phyloP scores from a whole-genome alignment of 2,888 invertebrate species.

The Nomada hirtipes region DNA sequence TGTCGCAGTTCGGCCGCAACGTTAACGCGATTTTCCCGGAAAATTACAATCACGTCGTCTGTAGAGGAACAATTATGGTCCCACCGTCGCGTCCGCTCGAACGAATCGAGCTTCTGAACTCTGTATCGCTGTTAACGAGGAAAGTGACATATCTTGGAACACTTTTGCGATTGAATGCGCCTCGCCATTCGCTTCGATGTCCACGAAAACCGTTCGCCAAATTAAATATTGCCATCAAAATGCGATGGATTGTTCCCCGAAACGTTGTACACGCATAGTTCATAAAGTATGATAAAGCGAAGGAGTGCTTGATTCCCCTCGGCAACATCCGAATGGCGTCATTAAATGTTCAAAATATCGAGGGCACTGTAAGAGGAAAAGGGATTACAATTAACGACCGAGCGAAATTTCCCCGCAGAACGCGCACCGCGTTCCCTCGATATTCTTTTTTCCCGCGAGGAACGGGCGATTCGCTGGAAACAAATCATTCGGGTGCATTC shows the following conservation, averaged over 20 bases:
- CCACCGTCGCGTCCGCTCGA: conserved; percentile 23
- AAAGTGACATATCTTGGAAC: conserved; percentile 11
- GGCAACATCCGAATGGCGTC: too few relatives aligned
- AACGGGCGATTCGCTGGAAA: conserved; percentile 8
- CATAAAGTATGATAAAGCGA: too few relatives aligned
- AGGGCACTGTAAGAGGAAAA: not conserved
- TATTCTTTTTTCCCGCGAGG: not conserved
- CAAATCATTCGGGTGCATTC: not conserved
- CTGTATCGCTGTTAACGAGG: conserved; percentile 39
- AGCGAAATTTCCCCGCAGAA: not conserved
- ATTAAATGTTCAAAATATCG: not conserved
- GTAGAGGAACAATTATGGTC: conserved; percentile 64
- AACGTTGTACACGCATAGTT: too few relatives aligned
- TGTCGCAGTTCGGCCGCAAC: conserved; percentile 64
- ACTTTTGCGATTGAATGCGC: conserved; percentile 16
- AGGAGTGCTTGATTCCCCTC: too few relatives aligned
- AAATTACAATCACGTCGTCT: conserved; percentile 68
- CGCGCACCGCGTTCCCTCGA: not conserved
- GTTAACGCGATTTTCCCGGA: conserved; percentile 70
- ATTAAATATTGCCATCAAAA: too few relatives aligned
- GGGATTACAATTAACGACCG: not conserved
- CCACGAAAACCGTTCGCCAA: too few relatives aligned
- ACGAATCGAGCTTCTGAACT: conserved; percentile 53
- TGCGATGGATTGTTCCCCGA: too few relatives aligned
- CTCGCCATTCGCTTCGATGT: not conserved